Percentiles rank a stretch among this genome's conserved stretches.
phyloP scores from a whole-genome alignment of 2,113 vertebrate species.

The Serilophus lunatus region DNA sequence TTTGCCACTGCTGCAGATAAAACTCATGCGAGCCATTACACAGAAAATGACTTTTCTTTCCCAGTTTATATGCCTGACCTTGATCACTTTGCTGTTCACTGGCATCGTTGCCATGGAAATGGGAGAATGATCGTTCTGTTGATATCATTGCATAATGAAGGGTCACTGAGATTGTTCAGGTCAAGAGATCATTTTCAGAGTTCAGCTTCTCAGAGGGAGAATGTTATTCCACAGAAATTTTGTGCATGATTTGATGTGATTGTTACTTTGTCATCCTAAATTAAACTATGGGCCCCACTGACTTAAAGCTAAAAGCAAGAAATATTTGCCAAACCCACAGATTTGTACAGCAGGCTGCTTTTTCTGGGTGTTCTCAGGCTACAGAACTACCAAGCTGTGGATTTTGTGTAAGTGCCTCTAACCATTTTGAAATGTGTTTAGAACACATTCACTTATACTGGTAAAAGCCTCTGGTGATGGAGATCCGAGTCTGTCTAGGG shows the following conservation, averaged over 20 bases:
- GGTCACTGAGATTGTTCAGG: background rate
- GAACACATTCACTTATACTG: background rate
- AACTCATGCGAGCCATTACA: background rate
- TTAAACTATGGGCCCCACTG: background rate
- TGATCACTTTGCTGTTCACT: background rate
- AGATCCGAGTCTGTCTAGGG: background rate
- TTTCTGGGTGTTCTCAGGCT: background rate
- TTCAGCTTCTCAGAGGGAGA: background rate
- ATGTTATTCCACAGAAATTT: background rate
- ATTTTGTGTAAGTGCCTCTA: background rate
- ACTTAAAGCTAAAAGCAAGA: background rate
- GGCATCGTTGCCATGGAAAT: slow-evolving; percentile 12
- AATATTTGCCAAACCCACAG: background rate
- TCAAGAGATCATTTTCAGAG: slow-evolving; percentile 8
- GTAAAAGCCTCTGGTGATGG: background rate
- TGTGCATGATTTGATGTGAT: background rate
- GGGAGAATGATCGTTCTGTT: background rate
- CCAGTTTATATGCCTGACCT: background rate
- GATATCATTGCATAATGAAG: background rate
- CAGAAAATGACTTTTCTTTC: background rate
- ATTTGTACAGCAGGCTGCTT: background rate
- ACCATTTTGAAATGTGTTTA: background rate
- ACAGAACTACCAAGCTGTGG: background rate
- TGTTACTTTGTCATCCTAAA: background rate
- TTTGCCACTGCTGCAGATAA: background rate